Percentiles rank a stretch among this genome's conserved stretches.
Evolutionary conservation across 2,888 invertebrate species (phyloP).

Genomic region (Tanaodytes sp.): DNA sequence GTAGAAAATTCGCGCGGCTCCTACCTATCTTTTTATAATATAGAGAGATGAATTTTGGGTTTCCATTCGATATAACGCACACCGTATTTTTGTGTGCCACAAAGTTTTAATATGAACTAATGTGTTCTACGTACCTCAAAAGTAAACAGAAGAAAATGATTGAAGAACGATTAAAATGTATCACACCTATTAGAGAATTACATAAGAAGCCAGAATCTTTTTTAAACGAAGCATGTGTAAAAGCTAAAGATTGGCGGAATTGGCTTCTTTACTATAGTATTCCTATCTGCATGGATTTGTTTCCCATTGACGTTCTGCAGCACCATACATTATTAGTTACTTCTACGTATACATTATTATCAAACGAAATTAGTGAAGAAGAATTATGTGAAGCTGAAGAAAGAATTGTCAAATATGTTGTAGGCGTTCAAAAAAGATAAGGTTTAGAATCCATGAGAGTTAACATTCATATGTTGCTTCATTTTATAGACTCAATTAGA

Average conservation of each 20-base stretch:
- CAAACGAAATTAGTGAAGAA: conserved; percentile 5
- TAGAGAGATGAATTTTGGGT: too few relatives aligned
- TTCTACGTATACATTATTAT: conserved; percentile 5
- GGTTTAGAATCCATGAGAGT: conserved; percentile 11
- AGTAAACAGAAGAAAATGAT: conserved; percentile 6
- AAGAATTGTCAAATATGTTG: conserved; percentile 8
- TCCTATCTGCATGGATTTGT: conserved; percentile 15
- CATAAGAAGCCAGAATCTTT: conserved; percentile 23
- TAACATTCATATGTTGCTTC: conserved; percentile 15
- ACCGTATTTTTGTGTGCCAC: conserved; percentile 33
- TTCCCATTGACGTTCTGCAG: conserved; percentile 7
- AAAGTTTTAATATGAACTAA: conserved; percentile 14
- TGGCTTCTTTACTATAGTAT: conserved; percentile 39
- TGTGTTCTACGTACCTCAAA: not conserved
- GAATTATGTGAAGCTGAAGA: conserved; percentile 9
- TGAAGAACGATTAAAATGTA: conserved; percentile 21
- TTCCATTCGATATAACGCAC: conserved; percentile 45
- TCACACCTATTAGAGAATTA: conserved; percentile 36
- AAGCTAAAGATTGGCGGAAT: conserved; percentile 40
- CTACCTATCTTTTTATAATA: too few relatives aligned
- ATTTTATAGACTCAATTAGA: conserved; percentile 23
- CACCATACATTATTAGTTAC: conserved; percentile 12
- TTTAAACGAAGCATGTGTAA: conserved; percentile 15
- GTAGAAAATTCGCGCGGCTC: too few relatives aligned
- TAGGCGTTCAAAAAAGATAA: conserved; percentile 1